Percentiles rank a stretch among this genome's conserved stretches.
Conservation (phyloP, 2,797 vertebrate species). For the Trachurus trachurus region DNA sequence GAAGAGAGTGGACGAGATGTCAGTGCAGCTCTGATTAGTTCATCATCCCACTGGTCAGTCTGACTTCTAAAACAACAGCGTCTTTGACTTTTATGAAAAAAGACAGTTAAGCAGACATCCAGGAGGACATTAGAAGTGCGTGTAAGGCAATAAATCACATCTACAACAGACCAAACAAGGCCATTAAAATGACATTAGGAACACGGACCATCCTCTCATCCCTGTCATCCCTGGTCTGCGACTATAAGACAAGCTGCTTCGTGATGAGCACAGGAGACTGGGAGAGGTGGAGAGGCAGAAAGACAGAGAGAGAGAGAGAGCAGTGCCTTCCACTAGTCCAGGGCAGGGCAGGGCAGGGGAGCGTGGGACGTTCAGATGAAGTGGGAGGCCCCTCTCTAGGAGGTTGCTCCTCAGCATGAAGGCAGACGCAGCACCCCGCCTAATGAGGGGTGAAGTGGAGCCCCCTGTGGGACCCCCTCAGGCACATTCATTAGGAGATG, state of each 20-base stretch:
- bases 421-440: conserved; percentile 78
- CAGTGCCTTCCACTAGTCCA: conserved; percentile 64
- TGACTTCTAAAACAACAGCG: conserved; percentile 27
- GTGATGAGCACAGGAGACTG: conserved; percentile 38
- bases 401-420: conserved; percentile 84
- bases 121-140: conserved; percentile 63
- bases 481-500: conserved; percentile 91
- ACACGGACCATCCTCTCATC: conserved; percentile 63
- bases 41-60: conserved; percentile 30
- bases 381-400: conserved; percentile 79
- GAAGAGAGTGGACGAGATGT: conserved; percentile 15
- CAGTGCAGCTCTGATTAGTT: conserved; percentile 24
- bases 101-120: conserved; percentile 43
- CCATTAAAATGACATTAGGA: conserved; percentile 83
- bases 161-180: conserved; percentile 66
- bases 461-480: conserved; percentile 85
- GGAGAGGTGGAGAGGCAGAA: conserved; percentile 1
- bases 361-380: conserved; percentile 78
- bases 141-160: conserved; percentile 74
- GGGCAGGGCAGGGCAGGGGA: conserved; percentile 68
- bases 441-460: conserved; percentile 89
- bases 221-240: conserved; percentile 61
- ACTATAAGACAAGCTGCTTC: conserved; percentile 51
- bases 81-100: conserved; percentile 47
- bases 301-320: conserved; percentile 22